Evolutionary conservation across 2,888 invertebrate species (phyloP).

Genomic region (Pterostichus madidus): DNA sequence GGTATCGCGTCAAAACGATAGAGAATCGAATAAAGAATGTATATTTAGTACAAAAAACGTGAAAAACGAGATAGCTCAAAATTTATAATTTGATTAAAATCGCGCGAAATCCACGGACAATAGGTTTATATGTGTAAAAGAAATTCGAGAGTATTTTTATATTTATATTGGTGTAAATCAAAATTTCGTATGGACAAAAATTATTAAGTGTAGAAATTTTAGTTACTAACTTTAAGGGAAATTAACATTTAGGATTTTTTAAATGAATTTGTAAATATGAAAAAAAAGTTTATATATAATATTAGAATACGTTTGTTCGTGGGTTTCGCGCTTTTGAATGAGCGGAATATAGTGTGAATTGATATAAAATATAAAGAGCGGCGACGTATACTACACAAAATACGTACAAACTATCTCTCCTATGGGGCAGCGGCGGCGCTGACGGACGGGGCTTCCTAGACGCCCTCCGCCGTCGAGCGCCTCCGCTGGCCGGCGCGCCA

Average conservation of each 20-base stretch:
- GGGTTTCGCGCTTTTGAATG: conserved; percentile 74
- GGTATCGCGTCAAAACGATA: conserved; percentile 76
- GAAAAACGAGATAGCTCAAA: conserved; percentile 78
- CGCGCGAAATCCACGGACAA: conserved; percentile 71
- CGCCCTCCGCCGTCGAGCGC: background rate
- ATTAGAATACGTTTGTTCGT: conserved; percentile 79
- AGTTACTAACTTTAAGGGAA: conserved; percentile 79
- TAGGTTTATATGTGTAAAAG: conserved; percentile 78
- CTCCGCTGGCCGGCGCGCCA: conserved; percentile 13
- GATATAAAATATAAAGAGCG: conserved; percentile 71
- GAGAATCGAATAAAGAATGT: conserved; percentile 78
- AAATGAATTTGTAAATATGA: conserved; percentile 85
- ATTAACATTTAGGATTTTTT: conserved; percentile 85
- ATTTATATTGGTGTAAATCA: conserved; percentile 79
- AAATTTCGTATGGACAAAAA: conserved; percentile 78
- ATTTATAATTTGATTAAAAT: conserved; percentile 74
- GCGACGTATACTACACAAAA: conserved; percentile 77
- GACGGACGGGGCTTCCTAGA: background rate
- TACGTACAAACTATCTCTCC: conserved; percentile 76
- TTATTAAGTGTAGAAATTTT: conserved; percentile 77
- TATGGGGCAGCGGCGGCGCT: conserved; percentile 23
- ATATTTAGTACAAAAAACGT: conserved; percentile 74
- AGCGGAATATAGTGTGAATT: conserved; percentile 67
- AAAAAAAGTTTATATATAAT: conserved; percentile 82
- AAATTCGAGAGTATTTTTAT: conserved; percentile 79